Evolutionary conservation across 2,888 invertebrate genomes (phyloP).

Genomic region (Amorpha juglandis): DNA sequence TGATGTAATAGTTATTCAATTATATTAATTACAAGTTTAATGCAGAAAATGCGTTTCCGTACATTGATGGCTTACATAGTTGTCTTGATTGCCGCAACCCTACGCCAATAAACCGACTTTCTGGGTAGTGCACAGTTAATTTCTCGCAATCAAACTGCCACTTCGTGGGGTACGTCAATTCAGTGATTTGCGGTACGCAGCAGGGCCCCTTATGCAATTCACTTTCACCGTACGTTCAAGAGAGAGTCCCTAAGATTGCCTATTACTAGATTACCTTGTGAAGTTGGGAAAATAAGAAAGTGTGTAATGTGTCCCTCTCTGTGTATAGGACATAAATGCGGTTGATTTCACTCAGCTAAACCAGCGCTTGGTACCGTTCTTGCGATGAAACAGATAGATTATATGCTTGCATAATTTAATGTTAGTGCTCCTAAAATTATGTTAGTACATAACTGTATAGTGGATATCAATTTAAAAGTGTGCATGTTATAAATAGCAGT

Average conservation of each 20-base stretch:
- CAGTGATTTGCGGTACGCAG: constrained; percentile 70
- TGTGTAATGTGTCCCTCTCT: constrained; percentile 62
- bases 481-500: constrained; percentile 36
- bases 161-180: constrained; percentile 51
- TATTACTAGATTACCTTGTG: constrained; percentile 77
- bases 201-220: constrained; percentile 73
- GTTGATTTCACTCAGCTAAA: constrained; percentile 52
- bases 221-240: constrained; percentile 78
- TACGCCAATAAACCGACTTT: constrained; percentile 2
- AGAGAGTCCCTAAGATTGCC: constrained; percentile 78
- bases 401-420: constrained; percentile 27
- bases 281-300: constrained; percentile 76
- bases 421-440: constrained; percentile 14
- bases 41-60: neutral
- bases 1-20: too few species aligned
- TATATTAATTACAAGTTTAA: too few species aligned
- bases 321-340: constrained; percentile 52
- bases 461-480: neutral
- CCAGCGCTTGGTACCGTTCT: constrained; percentile 40
- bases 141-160: constrained; percentile 47
- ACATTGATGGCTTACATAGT: neutral
- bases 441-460: neutral
- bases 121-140: constrained; percentile 39
- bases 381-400: constrained; percentile 39
- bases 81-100: neutral